Conservation (phyloP, 1,140 invertebrate species). For the Chlorops oryzae region DNA sequence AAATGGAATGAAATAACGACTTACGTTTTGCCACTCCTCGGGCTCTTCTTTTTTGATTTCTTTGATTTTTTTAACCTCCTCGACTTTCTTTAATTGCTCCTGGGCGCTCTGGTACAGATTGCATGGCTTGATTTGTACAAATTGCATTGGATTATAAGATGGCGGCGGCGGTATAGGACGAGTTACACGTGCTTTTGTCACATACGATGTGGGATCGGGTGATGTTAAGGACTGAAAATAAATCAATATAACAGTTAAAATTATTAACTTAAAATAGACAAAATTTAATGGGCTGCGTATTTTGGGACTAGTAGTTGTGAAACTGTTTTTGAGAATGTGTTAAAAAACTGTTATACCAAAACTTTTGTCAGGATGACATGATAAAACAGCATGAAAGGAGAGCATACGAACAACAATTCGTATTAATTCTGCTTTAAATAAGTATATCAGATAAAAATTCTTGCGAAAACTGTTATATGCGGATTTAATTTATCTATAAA, state of each 20-base stretch:
- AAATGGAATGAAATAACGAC: too few relatives aligned
- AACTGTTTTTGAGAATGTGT: neutral
- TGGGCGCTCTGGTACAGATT: conserved; percentile 76
- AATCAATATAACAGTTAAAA: conserved; percentile 9
- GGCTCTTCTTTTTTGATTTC: conserved; percentile 70
- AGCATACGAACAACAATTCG: too few relatives aligned
- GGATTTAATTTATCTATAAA: too few relatives aligned
- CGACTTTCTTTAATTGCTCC: conserved; percentile 76
- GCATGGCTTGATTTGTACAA: conserved; percentile 80
- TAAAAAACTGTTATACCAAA: too few relatives aligned
- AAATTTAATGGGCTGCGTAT: too few relatives aligned
- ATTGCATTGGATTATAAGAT: conserved; percentile 79
- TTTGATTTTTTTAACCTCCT: conserved; percentile 74
- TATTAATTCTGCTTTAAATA: too few relatives aligned
- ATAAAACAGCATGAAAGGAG: too few relatives aligned
- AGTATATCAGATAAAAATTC: too few relatives aligned
- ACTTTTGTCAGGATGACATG: too few relatives aligned
- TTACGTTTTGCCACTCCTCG: conserved; percentile 89
- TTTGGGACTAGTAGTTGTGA: too few relatives aligned
- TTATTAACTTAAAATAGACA: neutral
- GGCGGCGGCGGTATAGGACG: conserved; percentile 65
- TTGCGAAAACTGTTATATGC: too few relatives aligned
- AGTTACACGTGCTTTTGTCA: conserved; percentile 48
- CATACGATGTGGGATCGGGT: conserved; percentile 44
- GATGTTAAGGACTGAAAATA: conserved; percentile 39